These are phyloP conservation scores for Penaeus chinensis DNA, from an alignment of 1,140 invertebrate species.

Conservation along the genomic window DNA sequence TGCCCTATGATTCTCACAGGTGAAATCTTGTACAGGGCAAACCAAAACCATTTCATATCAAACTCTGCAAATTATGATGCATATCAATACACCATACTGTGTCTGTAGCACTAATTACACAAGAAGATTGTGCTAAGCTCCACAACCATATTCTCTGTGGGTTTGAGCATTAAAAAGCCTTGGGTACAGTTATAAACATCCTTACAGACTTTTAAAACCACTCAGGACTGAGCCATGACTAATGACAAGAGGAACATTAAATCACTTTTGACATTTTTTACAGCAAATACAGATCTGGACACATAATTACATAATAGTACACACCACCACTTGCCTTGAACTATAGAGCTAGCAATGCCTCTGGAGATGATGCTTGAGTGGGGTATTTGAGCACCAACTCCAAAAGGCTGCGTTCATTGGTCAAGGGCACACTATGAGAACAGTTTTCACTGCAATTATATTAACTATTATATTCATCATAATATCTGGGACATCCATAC, in stretches of 20 bases:
- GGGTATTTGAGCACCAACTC: slow-evolving; percentile 27
- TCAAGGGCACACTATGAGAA: slow-evolving; percentile 35
- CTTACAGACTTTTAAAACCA: slow-evolving; percentile 8
- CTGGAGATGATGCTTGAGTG: slow-evolving; percentile 14
- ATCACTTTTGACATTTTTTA: slow-evolving; percentile 45
- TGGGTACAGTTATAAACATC: slow-evolving; percentile 34
- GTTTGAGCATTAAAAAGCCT: slow-evolving; percentile 31
- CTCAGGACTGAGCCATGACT: slow-evolving; percentile 31
- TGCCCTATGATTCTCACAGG: too few relatives aligned
- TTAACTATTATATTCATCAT: slow-evolving; percentile 18
- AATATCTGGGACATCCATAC: slow-evolving; percentile 43
- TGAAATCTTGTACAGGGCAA: too few relatives aligned
- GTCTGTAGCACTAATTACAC: slow-evolving; percentile 17
- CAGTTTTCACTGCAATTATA: slow-evolving; percentile 14
- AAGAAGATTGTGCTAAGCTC: slow-evolving; percentile 29
- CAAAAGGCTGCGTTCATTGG: slow-evolving; percentile 14
- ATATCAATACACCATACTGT: neutral
- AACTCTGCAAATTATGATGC: too few relatives aligned
- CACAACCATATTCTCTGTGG: slow-evolving; percentile 12
- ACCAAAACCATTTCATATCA: too few relatives aligned
- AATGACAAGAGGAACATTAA: slow-evolving; percentile 43
- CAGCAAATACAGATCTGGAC: slow-evolving; percentile 39
- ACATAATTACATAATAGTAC: slow-evolving; percentile 38
- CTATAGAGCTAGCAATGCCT: slow-evolving; percentile 32
- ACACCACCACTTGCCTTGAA: slow-evolving; percentile 42